Conservation (phyloP, 2,797 vertebrate genomes). For the Notolabrus celidotus region DNA sequence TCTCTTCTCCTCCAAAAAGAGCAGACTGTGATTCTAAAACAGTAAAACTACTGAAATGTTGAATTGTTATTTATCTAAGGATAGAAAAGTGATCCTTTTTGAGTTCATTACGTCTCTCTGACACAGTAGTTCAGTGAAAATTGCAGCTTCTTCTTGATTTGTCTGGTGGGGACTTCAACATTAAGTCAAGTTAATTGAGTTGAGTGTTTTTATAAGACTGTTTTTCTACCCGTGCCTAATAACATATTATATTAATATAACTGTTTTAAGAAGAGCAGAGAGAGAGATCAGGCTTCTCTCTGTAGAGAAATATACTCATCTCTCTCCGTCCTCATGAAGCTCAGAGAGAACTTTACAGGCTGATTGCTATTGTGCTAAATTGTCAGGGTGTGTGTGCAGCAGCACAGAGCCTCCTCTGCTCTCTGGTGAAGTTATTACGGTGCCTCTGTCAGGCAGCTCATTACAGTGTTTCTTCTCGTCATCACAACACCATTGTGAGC, state of each 20-base stretch:
- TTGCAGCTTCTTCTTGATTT: too few species aligned
- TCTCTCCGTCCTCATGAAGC: slow-evolving; percentile 18
- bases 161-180: too few species aligned
- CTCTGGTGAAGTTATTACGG: slow-evolving; percentile 56
- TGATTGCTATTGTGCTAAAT: slow-evolving; percentile 35
- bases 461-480: slow-evolving; percentile 49
- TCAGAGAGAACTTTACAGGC: slow-evolving; percentile 10
- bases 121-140: too few species aligned
- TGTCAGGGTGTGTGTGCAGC: slow-evolving; percentile 7
- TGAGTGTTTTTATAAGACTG: too few species aligned
- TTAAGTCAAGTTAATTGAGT: too few species aligned
- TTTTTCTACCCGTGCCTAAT: too few species aligned
- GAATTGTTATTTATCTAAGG: not conserved
- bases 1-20: not conserved
- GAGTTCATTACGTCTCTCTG: too few species aligned
- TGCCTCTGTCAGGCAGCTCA: slow-evolving; percentile 51
- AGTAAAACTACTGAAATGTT: not conserved
- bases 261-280: too few species aligned
- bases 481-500: slow-evolving; percentile 21
- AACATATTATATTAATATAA: too few species aligned
- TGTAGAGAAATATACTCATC: not conserved
- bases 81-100: too few species aligned
- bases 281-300: too few species aligned
- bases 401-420: slow-evolving; percentile 5
- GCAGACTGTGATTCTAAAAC: not conserved